Conservation (phyloP, 1,140 invertebrate species). For the Leptinotarsa defecta region DNA sequence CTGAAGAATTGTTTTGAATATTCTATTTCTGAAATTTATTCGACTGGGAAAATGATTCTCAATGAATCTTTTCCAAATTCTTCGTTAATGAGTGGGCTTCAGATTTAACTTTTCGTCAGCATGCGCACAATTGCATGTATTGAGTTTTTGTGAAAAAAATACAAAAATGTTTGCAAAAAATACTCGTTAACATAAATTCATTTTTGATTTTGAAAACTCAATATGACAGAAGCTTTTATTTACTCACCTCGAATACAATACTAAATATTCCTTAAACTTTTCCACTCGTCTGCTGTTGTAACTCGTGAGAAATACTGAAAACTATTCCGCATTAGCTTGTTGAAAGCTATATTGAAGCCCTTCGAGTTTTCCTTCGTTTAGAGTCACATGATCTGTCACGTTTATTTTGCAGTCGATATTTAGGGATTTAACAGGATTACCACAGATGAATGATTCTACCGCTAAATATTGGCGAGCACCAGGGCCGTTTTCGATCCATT, state of each 20-base stretch:
- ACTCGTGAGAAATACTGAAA: not conserved
- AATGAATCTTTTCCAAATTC: too few species aligned
- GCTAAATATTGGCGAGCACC: not conserved
- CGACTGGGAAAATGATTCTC: too few species aligned
- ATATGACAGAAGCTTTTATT: too few species aligned
- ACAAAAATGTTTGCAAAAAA: too few species aligned
- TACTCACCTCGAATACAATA: not conserved
- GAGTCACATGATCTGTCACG: constrained; percentile 12
- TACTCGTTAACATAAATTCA: too few species aligned
- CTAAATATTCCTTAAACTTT: not conserved
- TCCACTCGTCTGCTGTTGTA: not conserved
- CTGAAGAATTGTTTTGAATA: too few species aligned
- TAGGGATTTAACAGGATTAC: not conserved
- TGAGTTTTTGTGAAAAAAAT: too few species aligned
- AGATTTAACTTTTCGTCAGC: too few species aligned
- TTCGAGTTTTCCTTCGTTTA: not conserved
- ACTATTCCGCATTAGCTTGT: not conserved
- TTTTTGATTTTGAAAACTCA: too few species aligned
- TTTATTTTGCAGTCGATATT: constrained; percentile 8
- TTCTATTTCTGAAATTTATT: too few species aligned
- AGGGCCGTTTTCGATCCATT: not conserved
- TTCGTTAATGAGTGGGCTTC: too few species aligned
- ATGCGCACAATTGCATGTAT: too few species aligned
- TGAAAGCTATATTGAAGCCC: not conserved
- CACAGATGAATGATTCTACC: not conserved